These are phyloP conservation scores for Nansenia antarctica DNA, from an alignment of 2,113 vertebrate genomes.

Conservation along the genomic window DNA sequence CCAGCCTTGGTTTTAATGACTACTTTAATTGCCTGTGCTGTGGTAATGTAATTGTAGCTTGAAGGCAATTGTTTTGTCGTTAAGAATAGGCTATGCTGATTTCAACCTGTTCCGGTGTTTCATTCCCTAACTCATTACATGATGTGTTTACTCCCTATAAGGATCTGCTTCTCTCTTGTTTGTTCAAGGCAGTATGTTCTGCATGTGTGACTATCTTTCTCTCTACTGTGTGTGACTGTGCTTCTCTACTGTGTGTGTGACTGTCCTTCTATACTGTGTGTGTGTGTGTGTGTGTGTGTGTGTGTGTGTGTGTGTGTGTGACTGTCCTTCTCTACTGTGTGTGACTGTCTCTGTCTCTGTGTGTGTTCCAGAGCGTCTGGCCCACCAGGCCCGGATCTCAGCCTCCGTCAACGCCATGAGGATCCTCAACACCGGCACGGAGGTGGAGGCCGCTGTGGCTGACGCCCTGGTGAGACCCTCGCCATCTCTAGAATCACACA, in stretches of 20 bases:
- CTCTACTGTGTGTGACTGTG: not conserved
- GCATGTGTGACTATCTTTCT: not conserved
- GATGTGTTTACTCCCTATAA: not conserved
- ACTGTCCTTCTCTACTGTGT: not conserved
- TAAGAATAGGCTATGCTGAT: no score
- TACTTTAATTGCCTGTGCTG: no score
- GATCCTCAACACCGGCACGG: slow-evolving; percentile 91
- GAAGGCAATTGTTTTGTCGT: no score
- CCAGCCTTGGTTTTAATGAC: no score
- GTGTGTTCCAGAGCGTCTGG: slow-evolving; percentile 80
- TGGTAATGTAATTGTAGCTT: no score
- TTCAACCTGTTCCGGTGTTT: not conserved
- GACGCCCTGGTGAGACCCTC: slow-evolving; percentile 84
- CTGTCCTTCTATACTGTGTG: no score
- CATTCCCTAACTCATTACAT: not conserved
- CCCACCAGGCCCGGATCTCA: slow-evolving; percentile 81
- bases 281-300: slow-evolving; percentile 19
- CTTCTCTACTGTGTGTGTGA: not conserved
- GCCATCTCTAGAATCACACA: no score
- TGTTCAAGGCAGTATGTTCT: not conserved
- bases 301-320: not conserved
- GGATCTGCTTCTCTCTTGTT: not conserved
- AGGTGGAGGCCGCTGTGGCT: slow-evolving; percentile 90
- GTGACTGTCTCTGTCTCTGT: not conserved
- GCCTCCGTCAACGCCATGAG: slow-evolving; percentile 93